Evolutionary conservation across 2,113 vertebrate species (phyloP).

Genomic region (Eclectus roratus): DNA sequence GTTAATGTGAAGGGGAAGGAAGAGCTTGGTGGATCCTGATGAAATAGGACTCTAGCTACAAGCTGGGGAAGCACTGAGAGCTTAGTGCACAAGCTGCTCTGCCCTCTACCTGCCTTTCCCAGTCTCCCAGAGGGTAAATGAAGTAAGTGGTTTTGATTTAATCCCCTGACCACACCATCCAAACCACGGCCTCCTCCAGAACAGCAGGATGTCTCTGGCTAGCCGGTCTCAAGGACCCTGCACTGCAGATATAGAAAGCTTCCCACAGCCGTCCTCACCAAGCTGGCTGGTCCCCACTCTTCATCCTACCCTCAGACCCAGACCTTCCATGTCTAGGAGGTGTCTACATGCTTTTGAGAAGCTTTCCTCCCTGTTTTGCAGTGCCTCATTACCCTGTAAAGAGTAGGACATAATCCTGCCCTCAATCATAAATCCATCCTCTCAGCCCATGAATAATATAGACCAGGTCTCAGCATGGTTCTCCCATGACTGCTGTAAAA

Average conservation of each 20-base stretch:
- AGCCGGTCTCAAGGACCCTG: fast-evolving
- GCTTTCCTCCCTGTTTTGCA: neutral
- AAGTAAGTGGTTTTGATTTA: neutral
- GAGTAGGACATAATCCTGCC: neutral
- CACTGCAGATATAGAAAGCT: neutral
- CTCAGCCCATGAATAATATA: neutral
- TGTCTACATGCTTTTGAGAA: neutral
- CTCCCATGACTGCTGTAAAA: neutral
- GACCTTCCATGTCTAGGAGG: neutral
- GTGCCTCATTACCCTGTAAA: neutral
- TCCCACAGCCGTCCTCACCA: neutral
- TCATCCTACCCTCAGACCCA: neutral
- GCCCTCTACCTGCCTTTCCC: neutral
- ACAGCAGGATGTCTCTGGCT: neutral
- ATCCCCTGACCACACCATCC: neutral
- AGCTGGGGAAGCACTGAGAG: neutral
- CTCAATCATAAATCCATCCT: neutral
- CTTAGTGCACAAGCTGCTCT: neutral
- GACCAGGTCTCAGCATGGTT: neutral
- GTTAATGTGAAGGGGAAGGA: neutral
- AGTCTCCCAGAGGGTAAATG: neutral
- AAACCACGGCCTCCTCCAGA: neutral
- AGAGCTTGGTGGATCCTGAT: neutral
- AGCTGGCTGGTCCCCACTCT: neutral
- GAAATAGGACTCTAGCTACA: neutral